Evolutionary conservation across 2,113 vertebrate genomes (phyloP), one percentile per base, ranked within the genome.

Genomic region (Myiagra hebetior): DNA sequence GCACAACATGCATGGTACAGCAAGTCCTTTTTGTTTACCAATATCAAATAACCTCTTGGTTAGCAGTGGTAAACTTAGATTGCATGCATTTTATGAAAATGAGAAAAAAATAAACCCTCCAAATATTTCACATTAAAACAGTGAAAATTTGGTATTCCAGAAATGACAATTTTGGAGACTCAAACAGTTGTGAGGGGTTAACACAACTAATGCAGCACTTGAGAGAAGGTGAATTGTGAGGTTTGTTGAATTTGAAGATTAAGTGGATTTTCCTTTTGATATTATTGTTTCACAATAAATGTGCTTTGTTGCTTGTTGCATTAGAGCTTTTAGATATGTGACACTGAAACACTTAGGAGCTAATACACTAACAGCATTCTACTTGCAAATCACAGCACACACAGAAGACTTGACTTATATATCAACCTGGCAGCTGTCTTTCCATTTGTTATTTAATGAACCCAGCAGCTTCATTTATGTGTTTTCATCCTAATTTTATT

Each of bases 391-490:
- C 27, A 17, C 41, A 79, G 15, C 41, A 77, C 46, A 87, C 15
- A 47, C 50, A 74, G 22, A 85, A 39, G 33, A 86, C n/a, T 87
- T 87, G n/a, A 60, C 65, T 95, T 94, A 47, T 30, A 26, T 50
- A 65, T 90, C 55, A 83, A 70, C 30, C 27, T 94, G 75, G 46
- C 75, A 95, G 39, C 70, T 96, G 85, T 57, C 85, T 85, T 93
- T 94, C 80, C 55, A 39, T 91, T 85, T 69, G 13, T 67, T 84
- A 24, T 78, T 67, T 86, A 86, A 89, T 78, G 42, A 95, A 88
- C 46, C 6, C 12, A 88, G 35, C 22, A 89, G 20, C 15, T 80
- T 76, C 4, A 73, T 80, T 83, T 83, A 62, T 77, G 85, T 49
- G 68, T 94, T 89, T 91, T 85, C 46, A 56, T 67, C 28, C 8